Conservation (phyloP, 2,888 invertebrate genomes). For the Melinaea menophilus region DNA sequence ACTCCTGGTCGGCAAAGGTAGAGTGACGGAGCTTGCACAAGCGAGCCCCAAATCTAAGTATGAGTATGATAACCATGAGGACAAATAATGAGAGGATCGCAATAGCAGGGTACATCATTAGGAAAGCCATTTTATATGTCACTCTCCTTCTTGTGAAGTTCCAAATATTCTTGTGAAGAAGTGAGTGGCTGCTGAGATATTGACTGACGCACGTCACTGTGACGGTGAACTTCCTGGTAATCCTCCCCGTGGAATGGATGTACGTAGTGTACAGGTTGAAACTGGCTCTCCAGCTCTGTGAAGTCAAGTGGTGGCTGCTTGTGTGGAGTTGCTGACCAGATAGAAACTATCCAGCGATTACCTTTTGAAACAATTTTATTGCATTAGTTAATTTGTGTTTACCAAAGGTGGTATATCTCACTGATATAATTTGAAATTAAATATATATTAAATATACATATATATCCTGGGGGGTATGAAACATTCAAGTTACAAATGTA, state of each 20-base stretch:
- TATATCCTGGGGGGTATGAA: too few species aligned
- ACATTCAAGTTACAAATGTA: too few species aligned
- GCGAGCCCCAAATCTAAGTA: slow-evolving; percentile 85
- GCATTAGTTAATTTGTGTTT: too few species aligned
- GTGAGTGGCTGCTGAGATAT: slow-evolving; percentile 62
- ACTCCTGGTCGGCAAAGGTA: slow-evolving; percentile 80
- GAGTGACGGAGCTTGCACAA: slow-evolving; percentile 84
- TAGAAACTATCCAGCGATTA: slow-evolving; percentile 89
- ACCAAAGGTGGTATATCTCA: too few species aligned
- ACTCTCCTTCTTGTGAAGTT: slow-evolving; percentile 87
- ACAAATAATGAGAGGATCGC: slow-evolving; percentile 85
- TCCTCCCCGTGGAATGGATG: slow-evolving; percentile 51
- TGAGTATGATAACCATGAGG: slow-evolving; percentile 84
- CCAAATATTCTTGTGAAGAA: slow-evolving; percentile 76
- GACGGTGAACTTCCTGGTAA: slow-evolving; percentile 46
- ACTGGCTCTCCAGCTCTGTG: slow-evolving; percentile 81
- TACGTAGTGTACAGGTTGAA: slow-evolving; percentile 51
- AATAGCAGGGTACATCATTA: slow-evolving; percentile 87
- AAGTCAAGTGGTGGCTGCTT: slow-evolving; percentile 89
- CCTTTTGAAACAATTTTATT: slow-evolving; percentile 66
- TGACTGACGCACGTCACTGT: slow-evolving; percentile 52
- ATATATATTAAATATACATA: too few species aligned
- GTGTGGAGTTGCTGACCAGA: slow-evolving; percentile 91
- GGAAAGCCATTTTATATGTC: slow-evolving; percentile 87
- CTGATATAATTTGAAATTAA: too few species aligned